These are phyloP conservation scores for Ceyx melanurus DNA, from an alignment of 2,113 vertebrate species.

Conservation along the genomic window DNA sequence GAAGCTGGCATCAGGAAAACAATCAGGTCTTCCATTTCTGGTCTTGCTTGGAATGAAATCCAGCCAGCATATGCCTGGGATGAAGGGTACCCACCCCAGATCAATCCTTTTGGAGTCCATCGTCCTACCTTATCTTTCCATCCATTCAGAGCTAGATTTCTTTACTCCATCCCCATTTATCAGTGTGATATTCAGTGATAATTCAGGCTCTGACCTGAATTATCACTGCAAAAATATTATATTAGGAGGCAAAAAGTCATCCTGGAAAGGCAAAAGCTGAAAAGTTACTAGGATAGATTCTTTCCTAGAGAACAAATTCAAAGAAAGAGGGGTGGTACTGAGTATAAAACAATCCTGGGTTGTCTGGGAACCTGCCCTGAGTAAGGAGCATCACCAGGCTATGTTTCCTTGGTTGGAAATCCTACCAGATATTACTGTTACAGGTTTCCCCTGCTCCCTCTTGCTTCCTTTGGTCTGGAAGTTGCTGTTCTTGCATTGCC, in stretches of 20 bases:
- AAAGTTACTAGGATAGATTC: not conserved
- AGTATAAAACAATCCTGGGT: not conserved
- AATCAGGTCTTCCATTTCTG: not conserved
- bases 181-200: not conserved
- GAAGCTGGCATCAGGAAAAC: not conserved
- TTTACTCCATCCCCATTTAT: not conserved
- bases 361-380: not conserved
- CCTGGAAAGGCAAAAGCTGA: not conserved
- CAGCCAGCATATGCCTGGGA: not conserved
- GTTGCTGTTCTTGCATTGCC: not conserved
- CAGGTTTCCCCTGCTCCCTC: not conserved
- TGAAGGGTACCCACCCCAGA: not conserved
- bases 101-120: not conserved
- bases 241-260: not conserved
- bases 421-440: not conserved
- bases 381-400: not conserved
- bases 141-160: not conserved
- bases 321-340: not conserved
- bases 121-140: not conserved
- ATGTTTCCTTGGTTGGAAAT: not conserved
- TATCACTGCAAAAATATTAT: not conserved
- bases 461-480: not conserved
- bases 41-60: not conserved
- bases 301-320: not conserved
- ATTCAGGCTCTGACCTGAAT: conserved; percentile 17